Conservation (phyloP, 2,113 vertebrate species). For the Oncorhynchus clarkii region DNA sequence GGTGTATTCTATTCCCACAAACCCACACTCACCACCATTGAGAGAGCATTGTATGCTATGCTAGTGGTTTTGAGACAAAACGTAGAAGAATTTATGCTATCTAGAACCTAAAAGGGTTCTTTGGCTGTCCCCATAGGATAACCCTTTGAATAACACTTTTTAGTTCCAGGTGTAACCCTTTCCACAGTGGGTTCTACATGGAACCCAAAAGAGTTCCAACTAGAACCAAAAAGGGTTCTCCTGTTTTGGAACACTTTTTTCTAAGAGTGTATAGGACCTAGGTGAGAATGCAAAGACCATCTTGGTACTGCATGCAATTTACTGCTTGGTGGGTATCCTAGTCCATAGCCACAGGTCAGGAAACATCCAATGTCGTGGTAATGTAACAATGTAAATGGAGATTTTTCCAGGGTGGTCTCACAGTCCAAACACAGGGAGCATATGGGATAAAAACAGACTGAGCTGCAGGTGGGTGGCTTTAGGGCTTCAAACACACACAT, state of each 20-base stretch:
- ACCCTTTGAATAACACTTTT: too few relatives aligned
- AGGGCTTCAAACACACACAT: conserved; percentile 3
- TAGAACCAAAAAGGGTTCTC: too few relatives aligned
- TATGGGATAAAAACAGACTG: conserved; percentile 2
- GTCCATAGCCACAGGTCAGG: conserved; percentile 46
- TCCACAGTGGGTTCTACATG: too few relatives aligned
- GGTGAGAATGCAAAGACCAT: background rate
- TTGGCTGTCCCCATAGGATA: too few relatives aligned
- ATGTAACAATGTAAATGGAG: background rate
- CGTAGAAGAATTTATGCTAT: too few relatives aligned
- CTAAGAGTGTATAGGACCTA: too few relatives aligned
- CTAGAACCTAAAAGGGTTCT: too few relatives aligned
- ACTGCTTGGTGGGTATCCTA: conserved; percentile 37
- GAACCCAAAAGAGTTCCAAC: too few relatives aligned
- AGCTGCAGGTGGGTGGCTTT: conserved; percentile 2
- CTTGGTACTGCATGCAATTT: conserved; percentile 21
- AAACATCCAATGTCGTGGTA: conserved; percentile 49
- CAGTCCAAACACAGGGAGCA: background rate
- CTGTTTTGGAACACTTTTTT: too few relatives aligned
- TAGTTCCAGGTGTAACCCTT: too few relatives aligned
- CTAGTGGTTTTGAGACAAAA: background rate
- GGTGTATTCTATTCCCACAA: background rate
- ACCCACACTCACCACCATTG: background rate
- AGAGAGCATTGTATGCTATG: background rate
- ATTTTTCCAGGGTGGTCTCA: background rate